A percentile compares a stretch with the other conserved stretches of the same genome.
These are phyloP conservation scores for Lophius americanus DNA, from an alignment of 2,797 vertebrate species.

Conservation along the genomic window DNA sequence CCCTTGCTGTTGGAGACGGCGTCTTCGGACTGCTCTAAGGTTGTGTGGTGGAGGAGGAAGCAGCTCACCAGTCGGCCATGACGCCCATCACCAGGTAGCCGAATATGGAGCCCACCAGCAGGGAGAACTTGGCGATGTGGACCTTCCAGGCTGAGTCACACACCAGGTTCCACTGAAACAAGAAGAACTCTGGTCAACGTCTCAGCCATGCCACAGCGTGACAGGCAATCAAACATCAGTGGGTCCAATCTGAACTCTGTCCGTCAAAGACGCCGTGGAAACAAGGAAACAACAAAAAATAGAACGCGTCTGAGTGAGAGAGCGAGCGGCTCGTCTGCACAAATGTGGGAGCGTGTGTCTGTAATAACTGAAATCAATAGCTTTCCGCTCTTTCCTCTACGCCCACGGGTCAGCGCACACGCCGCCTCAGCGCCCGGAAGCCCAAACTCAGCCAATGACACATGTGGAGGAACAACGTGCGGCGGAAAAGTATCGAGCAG, in stretches of 20 bases:
- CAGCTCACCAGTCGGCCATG: constrained; percentile 95
- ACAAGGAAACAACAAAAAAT: not conserved
- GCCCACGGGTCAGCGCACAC: constrained; percentile 56
- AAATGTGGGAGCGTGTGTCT: constrained; percentile 19
- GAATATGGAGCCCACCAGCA: constrained; percentile 96
- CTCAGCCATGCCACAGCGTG: constrained; percentile 3
- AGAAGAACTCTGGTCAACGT: constrained; percentile 12
- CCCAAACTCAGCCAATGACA: constrained; percentile 50
- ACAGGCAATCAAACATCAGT: not conserved
- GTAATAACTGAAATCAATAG: constrained; percentile 60
- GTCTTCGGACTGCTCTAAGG: not conserved
- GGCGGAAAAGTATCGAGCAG: not conserved
- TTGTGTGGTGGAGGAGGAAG: constrained; percentile 7
- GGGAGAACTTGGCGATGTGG: constrained; percentile 96
- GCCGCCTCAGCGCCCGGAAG: constrained; percentile 42
- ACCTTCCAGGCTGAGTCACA: constrained; percentile 97
- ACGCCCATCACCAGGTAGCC: constrained; percentile 97
- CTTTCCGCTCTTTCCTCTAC: constrained; percentile 39
- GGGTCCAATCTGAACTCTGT: constrained; percentile 3
- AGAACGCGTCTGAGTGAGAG: not conserved
- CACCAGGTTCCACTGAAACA: constrained; percentile 93
- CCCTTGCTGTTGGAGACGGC: too few species aligned
- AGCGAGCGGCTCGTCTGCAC: constrained; percentile 1
- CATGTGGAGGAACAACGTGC: constrained; percentile 34
- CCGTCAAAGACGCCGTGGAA: constrained; percentile 25